Base-by-base conservation (phyloP, 1,140 invertebrate genomes). In the Bradysia coprophila region DNA sequence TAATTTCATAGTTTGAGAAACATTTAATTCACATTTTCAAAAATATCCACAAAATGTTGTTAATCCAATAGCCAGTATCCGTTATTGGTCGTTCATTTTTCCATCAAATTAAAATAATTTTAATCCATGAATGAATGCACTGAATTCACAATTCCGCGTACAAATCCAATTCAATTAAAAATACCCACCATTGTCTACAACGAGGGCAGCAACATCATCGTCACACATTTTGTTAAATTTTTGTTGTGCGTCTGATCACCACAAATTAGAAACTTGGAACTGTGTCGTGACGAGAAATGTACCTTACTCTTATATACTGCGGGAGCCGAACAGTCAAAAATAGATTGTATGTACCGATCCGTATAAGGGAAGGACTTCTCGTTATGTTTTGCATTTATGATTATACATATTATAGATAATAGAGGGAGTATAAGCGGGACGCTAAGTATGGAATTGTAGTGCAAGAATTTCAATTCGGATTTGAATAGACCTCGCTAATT, bases 181-280 rank as follows among this genome's bases (percentile, higher is more conserved):
- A 60, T 86, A 79, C 62, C 78, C 83, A 50, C 82, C 81, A 73
- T 87, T 86, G 68, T 85, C 83, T 49, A 85, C 78, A 49, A 85
- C 81, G 76, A 86, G 62, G 61, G 87, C 83, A 60, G 82, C 79
- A 71, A 90, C 81, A 72, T 89, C 85, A 65, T 89, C 83, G 76
- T 85, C 81, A 73, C 81, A 84, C 83, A 87, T 88, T 61, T 69
- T 79, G 64, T 61, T 51, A 9, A 22, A 22, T 21, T 4, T 21
- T 21, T 24, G 21, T 38, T 34, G 13, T 19, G n/a, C 41, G 41
- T 42, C 41, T 23, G 41, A 21, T 19, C 41, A 42, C 41, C 19
- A 42, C 41, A 42, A 42, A 23, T 20, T 36, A 18, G 32, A 42
- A 42, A 42, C 32, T 42, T 42, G 33, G 32, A 42, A 42, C 32